phyloP scores from a whole-genome alignment of 2,888 invertebrate species.

The Brachylomia viminalis region DNA sequence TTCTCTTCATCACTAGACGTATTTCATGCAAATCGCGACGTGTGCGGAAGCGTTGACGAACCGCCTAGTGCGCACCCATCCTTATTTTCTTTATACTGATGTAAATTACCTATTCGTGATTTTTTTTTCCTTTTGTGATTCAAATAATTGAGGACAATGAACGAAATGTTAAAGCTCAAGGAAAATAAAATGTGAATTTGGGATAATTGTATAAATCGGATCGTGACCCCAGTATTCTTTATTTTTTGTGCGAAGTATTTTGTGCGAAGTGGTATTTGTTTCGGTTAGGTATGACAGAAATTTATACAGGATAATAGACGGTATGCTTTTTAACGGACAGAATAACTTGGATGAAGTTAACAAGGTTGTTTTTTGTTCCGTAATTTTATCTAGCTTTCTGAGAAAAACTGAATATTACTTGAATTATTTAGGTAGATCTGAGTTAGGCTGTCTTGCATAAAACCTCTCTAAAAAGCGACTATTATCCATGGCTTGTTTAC shows the following conservation, averaged over 20 bases:
- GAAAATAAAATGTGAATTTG: slow-evolving; percentile 58
- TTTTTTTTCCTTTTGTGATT: slow-evolving; percentile 58
- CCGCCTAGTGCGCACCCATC: slow-evolving; percentile 15
- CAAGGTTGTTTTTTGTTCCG: slow-evolving; percentile 26
- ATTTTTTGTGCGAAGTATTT: slow-evolving; percentile 25
- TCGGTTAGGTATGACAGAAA: slow-evolving; percentile 45
- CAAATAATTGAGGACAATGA: slow-evolving; percentile 58
- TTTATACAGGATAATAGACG: slow-evolving; percentile 40
- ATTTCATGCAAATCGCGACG: slow-evolving; percentile 52
- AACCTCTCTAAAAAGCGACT: background rate
- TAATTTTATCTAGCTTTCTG: slow-evolving; percentile 29
- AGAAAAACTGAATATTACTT: background rate
- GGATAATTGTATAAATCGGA: slow-evolving; percentile 57
- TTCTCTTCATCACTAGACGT: slow-evolving; percentile 38
- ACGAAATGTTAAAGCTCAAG: slow-evolving; percentile 51
- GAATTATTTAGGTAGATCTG: background rate
- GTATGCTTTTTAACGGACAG: slow-evolving; percentile 34
- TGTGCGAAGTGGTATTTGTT: slow-evolving; percentile 32
- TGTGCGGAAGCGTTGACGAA: slow-evolving; percentile 24
- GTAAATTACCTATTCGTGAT: slow-evolving; percentile 52
- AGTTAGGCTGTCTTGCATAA: too few species aligned
- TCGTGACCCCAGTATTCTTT: slow-evolving; percentile 35
- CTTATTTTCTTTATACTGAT: slow-evolving; percentile 51
- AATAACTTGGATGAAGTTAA: slow-evolving; percentile 27
- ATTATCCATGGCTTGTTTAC: background rate